Conservation (phyloP, 2,888 invertebrate genomes). For the Diploptera punctata region DNA sequence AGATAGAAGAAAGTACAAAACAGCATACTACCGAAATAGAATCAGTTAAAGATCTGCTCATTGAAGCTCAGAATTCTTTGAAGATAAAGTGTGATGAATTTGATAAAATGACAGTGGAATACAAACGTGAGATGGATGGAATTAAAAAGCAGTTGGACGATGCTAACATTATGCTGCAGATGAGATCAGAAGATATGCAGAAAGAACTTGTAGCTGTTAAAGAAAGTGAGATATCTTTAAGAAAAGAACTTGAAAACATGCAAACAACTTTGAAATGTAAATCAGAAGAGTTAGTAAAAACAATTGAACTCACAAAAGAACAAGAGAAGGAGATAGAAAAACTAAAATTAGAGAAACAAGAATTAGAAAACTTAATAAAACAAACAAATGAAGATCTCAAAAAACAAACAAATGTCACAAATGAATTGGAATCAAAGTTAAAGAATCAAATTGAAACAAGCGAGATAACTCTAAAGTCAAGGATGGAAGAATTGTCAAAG, state of each 20-base stretch:
- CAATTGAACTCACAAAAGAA: conserved; percentile 47
- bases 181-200: conserved; percentile 36
- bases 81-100: conserved; percentile 36
- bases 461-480: conserved; percentile 55
- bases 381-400: conserved; percentile 47
- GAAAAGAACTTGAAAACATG: conserved; percentile 32
- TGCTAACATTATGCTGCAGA: conserved; percentile 40
- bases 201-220: conserved; percentile 47
- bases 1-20: conserved; percentile 62
- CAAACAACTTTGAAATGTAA: conserved; percentile 26
- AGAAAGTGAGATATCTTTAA: conserved; percentile 47
- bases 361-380: conserved; percentile 47
- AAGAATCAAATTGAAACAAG: conserved; percentile 52
- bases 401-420: conserved; percentile 46
- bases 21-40: conserved; percentile 49
- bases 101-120: conserved; percentile 45
- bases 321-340: conserved; percentile 44
- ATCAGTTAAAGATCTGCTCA: conserved; percentile 49
- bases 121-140: conserved; percentile 46
- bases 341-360: conserved; percentile 51
- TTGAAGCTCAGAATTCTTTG: conserved; percentile 36
- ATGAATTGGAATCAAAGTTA: conserved; percentile 48
- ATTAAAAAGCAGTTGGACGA: conserved; percentile 52
- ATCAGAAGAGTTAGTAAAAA: conserved; percentile 37
- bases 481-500: conserved; percentile 55